Percentiles rank a stretch among this genome's conserved stretches.
Conservation (phyloP, 1,140 invertebrate genomes). For the Magallana gigas region DNA sequence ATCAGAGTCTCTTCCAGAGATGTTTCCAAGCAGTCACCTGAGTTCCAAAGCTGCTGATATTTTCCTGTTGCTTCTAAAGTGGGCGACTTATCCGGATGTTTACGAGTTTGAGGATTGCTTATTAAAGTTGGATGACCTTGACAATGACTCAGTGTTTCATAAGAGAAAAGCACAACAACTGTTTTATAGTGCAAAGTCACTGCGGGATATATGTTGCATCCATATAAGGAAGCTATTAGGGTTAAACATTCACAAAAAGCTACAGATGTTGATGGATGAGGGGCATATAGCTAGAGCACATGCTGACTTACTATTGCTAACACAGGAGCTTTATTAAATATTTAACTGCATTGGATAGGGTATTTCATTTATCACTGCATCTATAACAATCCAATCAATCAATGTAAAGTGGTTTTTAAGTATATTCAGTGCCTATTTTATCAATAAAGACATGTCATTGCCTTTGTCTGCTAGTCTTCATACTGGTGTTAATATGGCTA, state of each 20-base stretch:
- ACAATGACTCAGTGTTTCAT: neutral
- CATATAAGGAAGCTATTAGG: constrained; percentile 10
- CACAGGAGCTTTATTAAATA: neutral
- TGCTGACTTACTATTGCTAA: constrained; percentile 10
- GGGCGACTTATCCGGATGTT: neutral
- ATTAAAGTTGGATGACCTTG: neutral
- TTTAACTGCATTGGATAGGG: neutral
- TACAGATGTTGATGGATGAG: constrained; percentile 20
- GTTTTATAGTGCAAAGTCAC: neutral
- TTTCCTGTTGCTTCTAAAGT: constrained; percentile 20
- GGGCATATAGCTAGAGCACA: constrained; percentile 16
- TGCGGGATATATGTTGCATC: constrained; percentile 11
- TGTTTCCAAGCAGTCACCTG: constrained; percentile 8
- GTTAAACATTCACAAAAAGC: constrained; percentile 29
- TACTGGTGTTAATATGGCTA: no score
- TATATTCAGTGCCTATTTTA: no score
- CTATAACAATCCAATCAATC: neutral
- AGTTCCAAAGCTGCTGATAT: constrained; percentile 8
- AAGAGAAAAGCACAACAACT: neutral
- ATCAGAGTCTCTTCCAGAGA: neutral
- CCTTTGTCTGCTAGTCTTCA: no score
- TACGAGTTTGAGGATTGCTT: constrained; percentile 15
- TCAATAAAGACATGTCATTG: no score
- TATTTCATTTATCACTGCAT: neutral
- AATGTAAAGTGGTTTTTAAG: no score